These are phyloP conservation scores for Tenthredo scrophulariae DNA, from an alignment of 2,888 invertebrate species.

Conservation along the genomic window DNA sequence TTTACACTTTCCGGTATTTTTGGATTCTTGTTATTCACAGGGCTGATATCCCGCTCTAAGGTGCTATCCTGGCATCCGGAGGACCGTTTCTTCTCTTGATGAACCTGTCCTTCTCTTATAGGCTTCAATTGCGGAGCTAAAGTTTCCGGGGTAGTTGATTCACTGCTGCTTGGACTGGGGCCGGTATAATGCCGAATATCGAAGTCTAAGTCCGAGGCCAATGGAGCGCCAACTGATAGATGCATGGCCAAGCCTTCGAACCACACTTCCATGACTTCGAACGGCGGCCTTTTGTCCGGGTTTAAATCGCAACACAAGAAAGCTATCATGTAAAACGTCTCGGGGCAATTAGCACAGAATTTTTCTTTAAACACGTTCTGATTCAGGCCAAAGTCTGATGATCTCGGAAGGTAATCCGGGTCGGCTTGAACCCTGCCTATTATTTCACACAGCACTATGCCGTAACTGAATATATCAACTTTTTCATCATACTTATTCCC, in stretches of 20 bases:
- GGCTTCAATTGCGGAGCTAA: conserved; percentile 80
- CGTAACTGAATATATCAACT: conserved; percentile 97
- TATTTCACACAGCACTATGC: conserved; percentile 97
- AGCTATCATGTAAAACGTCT: conserved; percentile 92
- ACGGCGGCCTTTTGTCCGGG: conserved; percentile 94
- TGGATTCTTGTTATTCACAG: conserved; percentile 58
- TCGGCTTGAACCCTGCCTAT: conserved; percentile 97
- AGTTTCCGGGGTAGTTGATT: conserved; percentile 82
- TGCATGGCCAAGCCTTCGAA: conserved; percentile 89
- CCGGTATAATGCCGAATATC: conserved; percentile 88
- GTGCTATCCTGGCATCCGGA: conserved; percentile 74
- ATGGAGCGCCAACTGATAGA: conserved; percentile 82
- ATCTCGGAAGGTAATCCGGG: conserved; percentile 95
- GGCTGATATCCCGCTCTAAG: conserved; percentile 71
- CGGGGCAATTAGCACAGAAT: conserved; percentile 91
- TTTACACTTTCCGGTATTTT: conserved; percentile 53
- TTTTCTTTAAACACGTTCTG: conserved; percentile 91
- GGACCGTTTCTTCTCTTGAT: conserved; percentile 72
- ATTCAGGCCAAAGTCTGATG: conserved; percentile 95
- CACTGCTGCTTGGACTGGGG: conserved; percentile 81
- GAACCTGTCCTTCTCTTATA: conserved; percentile 80
- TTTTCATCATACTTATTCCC: conserved; percentile 97
- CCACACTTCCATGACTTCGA: conserved; percentile 95
- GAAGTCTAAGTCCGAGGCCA: conserved; percentile 85
- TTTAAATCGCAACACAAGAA: conserved; percentile 94